phyloP scores from a whole-genome alignment of 2,113 vertebrate genomes.

The Acanthochromis polyacanthus region DNA sequence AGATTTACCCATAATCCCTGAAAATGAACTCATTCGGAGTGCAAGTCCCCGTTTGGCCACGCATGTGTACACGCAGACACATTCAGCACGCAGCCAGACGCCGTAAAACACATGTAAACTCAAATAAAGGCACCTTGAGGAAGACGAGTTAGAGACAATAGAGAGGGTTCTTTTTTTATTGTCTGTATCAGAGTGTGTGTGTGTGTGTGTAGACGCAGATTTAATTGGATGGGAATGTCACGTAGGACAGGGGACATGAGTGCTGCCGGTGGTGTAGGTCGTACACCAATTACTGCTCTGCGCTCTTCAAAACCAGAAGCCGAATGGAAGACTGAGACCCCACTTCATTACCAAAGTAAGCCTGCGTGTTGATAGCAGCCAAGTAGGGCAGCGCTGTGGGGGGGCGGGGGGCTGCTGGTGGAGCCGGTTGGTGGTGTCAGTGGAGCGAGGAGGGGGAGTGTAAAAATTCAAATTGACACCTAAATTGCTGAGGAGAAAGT shows the following conservation, averaged over 20 bases:
- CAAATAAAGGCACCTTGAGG: conserved; percentile 73
- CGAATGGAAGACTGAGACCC: conserved; percentile 71
- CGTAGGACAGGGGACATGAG: conserved; percentile 74
- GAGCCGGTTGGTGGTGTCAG: neutral
- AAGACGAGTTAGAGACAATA: conserved; percentile 52
- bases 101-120: conserved; percentile 15
- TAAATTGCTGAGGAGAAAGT: conserved; percentile 12
- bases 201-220: conserved; percentile 37
- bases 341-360: conserved; percentile 71
- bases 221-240: conserved; percentile 82
- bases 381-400: conserved; percentile 52
- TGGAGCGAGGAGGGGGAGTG: neutral
- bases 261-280: conserved; percentile 72
- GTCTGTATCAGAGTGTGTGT: conserved; percentile 16
- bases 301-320: conserved; percentile 63
- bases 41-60: conserved; percentile 5
- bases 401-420: neutral
- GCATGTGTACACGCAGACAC: neutral
- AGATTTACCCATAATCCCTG: conserved; percentile 78
- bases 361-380: conserved; percentile 57
- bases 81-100: conserved; percentile 19
- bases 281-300: conserved; percentile 77
- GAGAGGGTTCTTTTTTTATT: conserved; percentile 28
- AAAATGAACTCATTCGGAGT: conserved; percentile 76
- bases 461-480: conserved; percentile 35